Percentiles rank a stretch among this genome's conserved stretches.
Conservation (phyloP, 2,113 vertebrate species). For the Neolamprologus hecqui region DNA sequence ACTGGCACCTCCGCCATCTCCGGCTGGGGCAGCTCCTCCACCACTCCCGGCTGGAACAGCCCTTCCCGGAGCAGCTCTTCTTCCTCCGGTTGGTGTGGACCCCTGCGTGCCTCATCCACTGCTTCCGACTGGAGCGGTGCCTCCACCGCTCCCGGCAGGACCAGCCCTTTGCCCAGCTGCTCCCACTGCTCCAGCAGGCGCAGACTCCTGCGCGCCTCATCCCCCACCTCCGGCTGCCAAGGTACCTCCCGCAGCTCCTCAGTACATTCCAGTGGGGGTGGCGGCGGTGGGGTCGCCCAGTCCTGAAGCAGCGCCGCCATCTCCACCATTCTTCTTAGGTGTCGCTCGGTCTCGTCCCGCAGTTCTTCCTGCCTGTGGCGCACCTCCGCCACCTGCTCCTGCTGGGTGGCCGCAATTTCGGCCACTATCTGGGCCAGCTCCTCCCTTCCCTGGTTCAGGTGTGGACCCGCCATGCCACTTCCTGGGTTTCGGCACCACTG, state of each 20-base stretch:
- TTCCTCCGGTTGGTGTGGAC: background rate
- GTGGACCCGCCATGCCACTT: background rate
- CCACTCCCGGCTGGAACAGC: background rate
- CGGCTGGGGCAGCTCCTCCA: background rate
- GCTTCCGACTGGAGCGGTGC: background rate
- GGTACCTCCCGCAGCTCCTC: background rate
- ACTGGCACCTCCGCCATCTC: background rate
- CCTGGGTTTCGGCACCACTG: background rate
- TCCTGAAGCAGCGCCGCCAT: background rate
- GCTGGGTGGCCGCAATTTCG: background rate
- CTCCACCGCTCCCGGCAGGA: background rate
- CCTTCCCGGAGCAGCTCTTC: background rate
- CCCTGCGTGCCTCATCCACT: background rate
- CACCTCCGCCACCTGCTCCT: background rate
- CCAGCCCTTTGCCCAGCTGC: background rate
- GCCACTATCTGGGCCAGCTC: background rate
- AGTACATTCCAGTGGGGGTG: background rate
- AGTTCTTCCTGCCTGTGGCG: rapidly evolving
- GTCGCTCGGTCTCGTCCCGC: background rate
- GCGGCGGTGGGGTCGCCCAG: rapidly evolving
- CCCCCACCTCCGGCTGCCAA: background rate
- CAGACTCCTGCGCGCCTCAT: rapidly evolving
- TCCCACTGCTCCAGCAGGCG: background rate
- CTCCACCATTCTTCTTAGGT: rapidly evolving
- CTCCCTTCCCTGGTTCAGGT: background rate